Evolutionary conservation across 2,113 vertebrate species (phyloP).

Genomic region (Neotoma lepida): DNA sequence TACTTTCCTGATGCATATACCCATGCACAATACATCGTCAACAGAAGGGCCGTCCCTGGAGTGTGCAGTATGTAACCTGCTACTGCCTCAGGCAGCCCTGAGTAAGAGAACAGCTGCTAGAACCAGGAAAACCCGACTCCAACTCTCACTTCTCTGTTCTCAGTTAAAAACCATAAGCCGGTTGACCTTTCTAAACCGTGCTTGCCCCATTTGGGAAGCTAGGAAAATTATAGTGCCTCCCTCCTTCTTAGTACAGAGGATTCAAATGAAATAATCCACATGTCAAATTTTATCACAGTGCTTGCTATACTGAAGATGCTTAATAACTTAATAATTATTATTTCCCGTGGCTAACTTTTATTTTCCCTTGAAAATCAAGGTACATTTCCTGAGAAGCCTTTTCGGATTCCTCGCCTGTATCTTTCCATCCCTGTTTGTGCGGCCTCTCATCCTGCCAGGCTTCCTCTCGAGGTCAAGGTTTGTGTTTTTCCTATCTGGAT

Average conservation of each 20-base stretch:
- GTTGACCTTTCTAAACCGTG: neutral
- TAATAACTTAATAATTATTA: neutral
- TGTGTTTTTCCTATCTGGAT: neutral
- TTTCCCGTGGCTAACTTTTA: neutral
- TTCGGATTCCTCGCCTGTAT: neutral
- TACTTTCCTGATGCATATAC: neutral
- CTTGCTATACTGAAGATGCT: neutral
- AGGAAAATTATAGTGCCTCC: neutral
- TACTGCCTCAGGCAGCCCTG: neutral
- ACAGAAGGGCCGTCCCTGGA: neutral
- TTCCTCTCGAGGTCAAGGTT: neutral
- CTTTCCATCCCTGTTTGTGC: neutral
- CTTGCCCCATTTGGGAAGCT: slow-evolving; percentile 37
- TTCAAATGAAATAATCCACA: slow-evolving; percentile 18
- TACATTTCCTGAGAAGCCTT: neutral
- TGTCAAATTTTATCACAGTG: neutral
- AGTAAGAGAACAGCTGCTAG: neutral
- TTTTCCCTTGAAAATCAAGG: slow-evolving; percentile 13
- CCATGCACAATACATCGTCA: neutral
- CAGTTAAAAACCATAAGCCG: neutral
- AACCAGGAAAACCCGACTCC: neutral
- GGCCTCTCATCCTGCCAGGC: neutral
- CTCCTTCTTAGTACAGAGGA: neutral
- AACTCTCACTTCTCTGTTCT: slow-evolving; percentile 6
- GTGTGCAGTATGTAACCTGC: neutral